Base-by-base conservation (phyloP, 1,140 invertebrate genomes). In the Drosophila littoralis region DNA sequence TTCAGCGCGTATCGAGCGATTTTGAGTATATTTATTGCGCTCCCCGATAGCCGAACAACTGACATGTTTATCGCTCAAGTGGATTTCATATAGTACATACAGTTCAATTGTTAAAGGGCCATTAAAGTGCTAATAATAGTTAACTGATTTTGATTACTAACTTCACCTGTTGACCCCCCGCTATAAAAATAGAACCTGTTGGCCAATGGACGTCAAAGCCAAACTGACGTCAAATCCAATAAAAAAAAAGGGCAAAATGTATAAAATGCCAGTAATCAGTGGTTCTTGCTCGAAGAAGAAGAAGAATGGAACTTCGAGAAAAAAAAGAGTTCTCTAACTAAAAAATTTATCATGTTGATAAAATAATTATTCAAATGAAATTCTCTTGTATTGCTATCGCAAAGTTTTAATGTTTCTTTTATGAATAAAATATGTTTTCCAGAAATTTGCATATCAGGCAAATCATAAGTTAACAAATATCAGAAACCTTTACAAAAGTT, bases 1-100 rank as follows among this genome's bases (percentile, higher is more conserved):
- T 55, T 51, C 17, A 43, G 13, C 17, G 10, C 38, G 51, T 72
- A 66, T 72, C 38, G 32, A 28, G 7, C 9, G 32, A 43, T 59
- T 72, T 0, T 0, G 17, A 17, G 1, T 15, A 1, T 8, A 35
- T 43, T 46, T 40, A 7, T 48, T 13, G 48, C 38, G 51, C 12
- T 12, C 22, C 5, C n/a, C 0, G 42, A 45, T 28, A 66, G 36
- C 40, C 13, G 1, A 33, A 28, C 8, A 32, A 28, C 22, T 12
- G 52, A 58, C 17, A 17, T 5, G 13, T 51, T 58, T 67, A 66
- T 57, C 40, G 36, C 15, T 32, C 7, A 35, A 50, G 35, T 45
- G 22, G 22, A 33, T 52, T 51, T 42, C 48, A 33, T 36, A 36
- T n/a, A 9, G n/a, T 22, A 32, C 7, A 40, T 38, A 28, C 7